phyloP scores from a whole-genome alignment of 2,113 vertebrate species.

The Eretmochelys imbricata region DNA sequence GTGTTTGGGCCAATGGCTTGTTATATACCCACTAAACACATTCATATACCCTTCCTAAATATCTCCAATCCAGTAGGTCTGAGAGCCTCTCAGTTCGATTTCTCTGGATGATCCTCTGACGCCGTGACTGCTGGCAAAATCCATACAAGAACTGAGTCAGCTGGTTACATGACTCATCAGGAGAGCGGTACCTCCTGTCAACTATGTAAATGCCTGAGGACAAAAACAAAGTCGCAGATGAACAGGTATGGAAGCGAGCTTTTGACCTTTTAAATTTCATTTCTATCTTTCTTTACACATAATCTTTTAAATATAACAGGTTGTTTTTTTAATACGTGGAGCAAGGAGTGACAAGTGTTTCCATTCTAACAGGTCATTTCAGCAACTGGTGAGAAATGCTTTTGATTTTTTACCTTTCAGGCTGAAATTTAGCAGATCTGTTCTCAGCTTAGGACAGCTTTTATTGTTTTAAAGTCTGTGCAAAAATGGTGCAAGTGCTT shows the following conservation, averaged over 20 bases:
- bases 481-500: not conserved
- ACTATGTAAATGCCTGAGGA: slow-evolving; percentile 93
- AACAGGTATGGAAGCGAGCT: not conserved
- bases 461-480: not conserved
- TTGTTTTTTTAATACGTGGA: not conserved
- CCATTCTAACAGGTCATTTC: not conserved
- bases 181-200: slow-evolving; percentile 91
- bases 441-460: not conserved
- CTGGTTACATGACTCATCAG: slow-evolving; percentile 95
- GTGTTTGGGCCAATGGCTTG: not conserved
- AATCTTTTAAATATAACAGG: not conserved
- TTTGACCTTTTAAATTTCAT: not conserved
- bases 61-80: slow-evolving; percentile 95
- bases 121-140: slow-evolving; percentile 95
- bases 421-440: slow-evolving; percentile 3
- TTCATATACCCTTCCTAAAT: slow-evolving; percentile 89
- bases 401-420: not conserved
- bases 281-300: rapidly evolving
- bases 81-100: slow-evolving; percentile 95
- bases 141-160: slow-evolving; percentile 94
- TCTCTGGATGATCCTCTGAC: slow-evolving; percentile 95
- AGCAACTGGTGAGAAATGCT: not conserved
- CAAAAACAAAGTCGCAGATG: not conserved
- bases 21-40: not conserved
- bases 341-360: not conserved